These are phyloP conservation scores for Adelognathus sp. DNA, from an alignment of 2,888 invertebrate species.

Conservation along the genomic window DNA sequence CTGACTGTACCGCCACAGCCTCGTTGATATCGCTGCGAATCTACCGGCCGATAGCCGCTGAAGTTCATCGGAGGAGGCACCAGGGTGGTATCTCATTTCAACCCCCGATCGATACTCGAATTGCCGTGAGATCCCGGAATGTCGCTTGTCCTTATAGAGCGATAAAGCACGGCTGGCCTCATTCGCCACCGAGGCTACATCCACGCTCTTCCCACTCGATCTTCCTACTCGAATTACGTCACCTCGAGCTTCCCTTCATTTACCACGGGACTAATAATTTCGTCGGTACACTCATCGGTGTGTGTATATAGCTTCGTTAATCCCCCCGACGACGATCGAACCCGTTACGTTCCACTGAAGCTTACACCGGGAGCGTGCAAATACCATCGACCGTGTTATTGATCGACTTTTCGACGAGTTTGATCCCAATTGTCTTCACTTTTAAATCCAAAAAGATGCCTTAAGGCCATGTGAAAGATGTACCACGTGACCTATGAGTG, in stretches of 20 bases:
- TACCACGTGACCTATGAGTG: too few species aligned
- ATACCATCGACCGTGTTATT: not conserved
- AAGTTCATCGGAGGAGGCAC: not conserved
- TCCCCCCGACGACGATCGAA: constrained; percentile 10
- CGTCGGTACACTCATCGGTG: constrained; percentile 14
- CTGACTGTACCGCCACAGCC: too few species aligned
- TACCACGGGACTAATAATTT: constrained; percentile 38
- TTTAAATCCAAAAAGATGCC: too few species aligned
- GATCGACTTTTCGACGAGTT: not conserved
- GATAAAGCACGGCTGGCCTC: constrained; percentile 45
- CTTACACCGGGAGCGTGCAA: constrained; percentile 16
- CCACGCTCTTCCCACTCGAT: not conserved
- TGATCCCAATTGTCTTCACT: too few species aligned
- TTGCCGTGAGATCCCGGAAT: not conserved
- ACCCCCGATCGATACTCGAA: constrained; percentile 16
- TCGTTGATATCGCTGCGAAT: constrained; percentile 49
- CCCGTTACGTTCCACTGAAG: constrained; percentile 17
- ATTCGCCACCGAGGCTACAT: not conserved
- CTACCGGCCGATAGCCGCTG: constrained; percentile 56
- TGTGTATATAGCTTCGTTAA: not conserved
- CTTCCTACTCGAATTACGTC: constrained; percentile 15
- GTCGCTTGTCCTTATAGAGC: constrained; percentile 21
- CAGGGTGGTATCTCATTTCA: not conserved
- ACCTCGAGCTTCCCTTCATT: constrained; percentile 15
- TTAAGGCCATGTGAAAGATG: too few species aligned